These are phyloP conservation scores for Platyrinchus mystaceus DNA, from an alignment of 2,797 vertebrate genomes.

Conservation along the genomic window DNA sequence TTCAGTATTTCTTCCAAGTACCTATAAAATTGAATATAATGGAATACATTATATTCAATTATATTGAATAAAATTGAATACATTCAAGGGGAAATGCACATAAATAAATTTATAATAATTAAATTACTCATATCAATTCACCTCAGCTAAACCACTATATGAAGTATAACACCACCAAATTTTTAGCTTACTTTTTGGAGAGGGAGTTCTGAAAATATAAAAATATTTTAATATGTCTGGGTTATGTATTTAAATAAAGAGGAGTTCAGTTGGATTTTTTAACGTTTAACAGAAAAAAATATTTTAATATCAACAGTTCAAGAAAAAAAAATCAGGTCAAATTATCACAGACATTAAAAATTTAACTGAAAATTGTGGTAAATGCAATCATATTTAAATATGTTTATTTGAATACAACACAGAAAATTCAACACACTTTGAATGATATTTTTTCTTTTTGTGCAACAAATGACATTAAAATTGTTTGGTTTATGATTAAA, in stretches of 20 bases:
- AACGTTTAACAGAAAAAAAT: background rate
- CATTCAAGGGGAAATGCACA: background rate
- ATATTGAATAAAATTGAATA: too few species aligned
- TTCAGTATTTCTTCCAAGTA: background rate
- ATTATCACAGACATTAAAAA: background rate
- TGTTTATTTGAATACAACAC: background rate
- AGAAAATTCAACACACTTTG: background rate
- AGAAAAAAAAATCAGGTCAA: background rate
- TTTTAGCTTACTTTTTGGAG: background rate
- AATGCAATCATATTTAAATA: background rate
- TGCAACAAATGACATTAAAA: background rate
- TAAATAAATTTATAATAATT: background rate
- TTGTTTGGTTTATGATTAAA: background rate
- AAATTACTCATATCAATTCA: background rate
- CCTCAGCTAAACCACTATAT: background rate
- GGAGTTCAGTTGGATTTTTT: background rate
- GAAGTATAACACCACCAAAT: background rate
- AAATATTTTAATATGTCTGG: background rate
- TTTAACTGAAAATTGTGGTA: background rate
- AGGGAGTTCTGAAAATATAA: background rate
- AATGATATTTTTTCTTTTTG: background rate
- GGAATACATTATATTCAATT: too few species aligned
- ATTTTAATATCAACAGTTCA: background rate
- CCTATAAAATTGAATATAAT: background rate
- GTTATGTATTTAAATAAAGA: background rate